Evolutionary conservation across 2,797 vertebrate genomes (phyloP), one percentile per base, ranked within the genome.

Genomic region (Pempheris klunzingeri): DNA sequence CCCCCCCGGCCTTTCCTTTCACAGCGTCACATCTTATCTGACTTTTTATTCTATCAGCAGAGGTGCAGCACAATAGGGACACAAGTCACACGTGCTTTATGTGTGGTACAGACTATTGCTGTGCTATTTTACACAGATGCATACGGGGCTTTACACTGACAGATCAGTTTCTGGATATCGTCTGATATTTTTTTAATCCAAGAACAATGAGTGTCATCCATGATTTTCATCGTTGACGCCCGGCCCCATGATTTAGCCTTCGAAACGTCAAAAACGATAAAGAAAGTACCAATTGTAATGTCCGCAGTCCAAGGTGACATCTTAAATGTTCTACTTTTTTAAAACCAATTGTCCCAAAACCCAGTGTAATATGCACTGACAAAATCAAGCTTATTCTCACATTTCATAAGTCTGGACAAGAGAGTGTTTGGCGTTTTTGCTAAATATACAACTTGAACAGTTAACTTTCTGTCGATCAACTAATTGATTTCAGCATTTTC

Each of bases 41-140:
- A 50, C 65, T 71, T 62, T 72, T 86, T 88, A 88, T 88, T 87
- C 85, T 87, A 87, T 88, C 82, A 81, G 74, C 71, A 11, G 70
- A 74, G 82, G 28, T 43, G 79, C 64, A 24, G 78, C 82, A 82
- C 76, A 87, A 89, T 79, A 70, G 22, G 4, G 71, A 64, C 69
- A 81, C 75, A 50, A 76, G 77, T 73, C 83, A n/a, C 1, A 39
- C 15, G 34, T 54, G 50, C 53, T 41, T 43, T 30, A 32, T 14
- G 38, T 67, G 70, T 30, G 15, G 14, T 4, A 12, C 17, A 12
- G 28, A 18, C 22, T 22, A 11, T 36, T 26, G 70, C 53, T 39
- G 77, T 39, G 53, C 39, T 87, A 24, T 65, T 74, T 72, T 36
- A 34, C 10, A 30, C 53, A 7, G 58, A 55, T 28, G 38, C 32